Percentiles rank a stretch among this genome's conserved stretches.
Conservation (phyloP, 1,140 invertebrate species). For the Calycopis cecrops region DNA sequence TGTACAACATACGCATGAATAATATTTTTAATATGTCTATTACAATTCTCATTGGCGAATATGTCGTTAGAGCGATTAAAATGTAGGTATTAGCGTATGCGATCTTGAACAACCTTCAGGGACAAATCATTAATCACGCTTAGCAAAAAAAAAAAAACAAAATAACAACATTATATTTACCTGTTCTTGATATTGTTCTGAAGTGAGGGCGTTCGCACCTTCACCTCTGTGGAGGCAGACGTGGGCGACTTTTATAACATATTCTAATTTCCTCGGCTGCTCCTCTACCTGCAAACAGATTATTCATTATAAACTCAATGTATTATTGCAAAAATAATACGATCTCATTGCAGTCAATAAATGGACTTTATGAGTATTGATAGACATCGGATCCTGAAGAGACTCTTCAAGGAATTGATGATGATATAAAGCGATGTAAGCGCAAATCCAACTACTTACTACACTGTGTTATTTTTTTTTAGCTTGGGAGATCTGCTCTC, state of each 20-base stretch:
- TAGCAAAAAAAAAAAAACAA: background rate
- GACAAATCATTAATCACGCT: background rate
- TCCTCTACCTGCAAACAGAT: slow-evolving; percentile 85
- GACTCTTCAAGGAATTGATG: no score
- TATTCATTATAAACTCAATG: no score
- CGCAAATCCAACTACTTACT: no score
- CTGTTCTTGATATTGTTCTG: slow-evolving; percentile 79
- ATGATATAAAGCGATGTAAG: background rate
- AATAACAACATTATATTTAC: slow-evolving; percentile 26
- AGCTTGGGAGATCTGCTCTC: no score
- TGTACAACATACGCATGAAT: no score
- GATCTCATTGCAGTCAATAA: no score
- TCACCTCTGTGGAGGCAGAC: slow-evolving; percentile 84
- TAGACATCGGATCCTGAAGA: no score
- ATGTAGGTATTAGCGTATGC: background rate
- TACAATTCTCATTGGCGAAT: no score
- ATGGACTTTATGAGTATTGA: no score
- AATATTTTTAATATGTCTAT: no score
- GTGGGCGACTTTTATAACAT: slow-evolving; percentile 94
- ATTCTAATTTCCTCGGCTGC: slow-evolving; percentile 95
- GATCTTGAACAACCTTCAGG: slow-evolving; percentile 3
- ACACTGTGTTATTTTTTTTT: no score
- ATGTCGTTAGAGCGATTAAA: background rate
- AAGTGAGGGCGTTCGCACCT: slow-evolving; percentile 75
- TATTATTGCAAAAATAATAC: no score